phyloP scores from a whole-genome alignment of 2,113 vertebrate genomes.

The Rhinogobius similis region DNA sequence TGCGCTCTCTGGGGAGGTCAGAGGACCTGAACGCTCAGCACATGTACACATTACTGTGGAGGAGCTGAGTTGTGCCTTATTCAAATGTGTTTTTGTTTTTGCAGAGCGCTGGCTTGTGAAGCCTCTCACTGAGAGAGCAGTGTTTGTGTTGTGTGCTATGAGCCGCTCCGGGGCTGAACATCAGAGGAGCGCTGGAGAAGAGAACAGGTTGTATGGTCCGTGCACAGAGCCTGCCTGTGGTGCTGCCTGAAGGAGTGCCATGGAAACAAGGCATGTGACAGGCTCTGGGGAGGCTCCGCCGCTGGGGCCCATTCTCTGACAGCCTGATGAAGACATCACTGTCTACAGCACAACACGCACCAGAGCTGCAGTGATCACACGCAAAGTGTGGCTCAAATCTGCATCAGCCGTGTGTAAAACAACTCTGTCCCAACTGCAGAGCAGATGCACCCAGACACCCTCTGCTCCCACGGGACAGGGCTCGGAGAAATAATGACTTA shows the following conservation, averaged over 20 bases:
- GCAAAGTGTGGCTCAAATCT: constrained; percentile 78
- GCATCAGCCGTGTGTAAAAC: constrained; percentile 78
- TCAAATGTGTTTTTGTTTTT: constrained; percentile 65
- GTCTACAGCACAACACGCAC: constrained; percentile 75
- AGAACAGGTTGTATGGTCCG: constrained; percentile 84
- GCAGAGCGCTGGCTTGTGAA: constrained; percentile 61
- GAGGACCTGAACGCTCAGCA: constrained; percentile 56
- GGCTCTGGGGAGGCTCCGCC: constrained; percentile 80
- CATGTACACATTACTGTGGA: constrained; percentile 67
- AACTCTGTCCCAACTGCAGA: constrained; percentile 65
- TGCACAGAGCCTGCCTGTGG: constrained; percentile 81
- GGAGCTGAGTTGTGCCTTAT: constrained; percentile 60
- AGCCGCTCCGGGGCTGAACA: constrained; percentile 80
- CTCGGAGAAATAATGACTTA: constrained; percentile 72
- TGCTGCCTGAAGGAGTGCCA: constrained; percentile 86
- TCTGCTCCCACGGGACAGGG: constrained; percentile 59
- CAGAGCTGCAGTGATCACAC: constrained; percentile 67
- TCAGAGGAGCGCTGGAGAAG: constrained; percentile 78
- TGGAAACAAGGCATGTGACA: constrained; percentile 85
- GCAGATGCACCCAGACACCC: constrained; percentile 67
- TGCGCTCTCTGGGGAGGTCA: constrained; percentile 64
- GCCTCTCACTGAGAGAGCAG: constrained; percentile 48
- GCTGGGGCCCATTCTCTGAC: constrained; percentile 83
- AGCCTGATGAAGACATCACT: constrained; percentile 86
- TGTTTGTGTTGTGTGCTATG: constrained; percentile 62